These are phyloP conservation scores for Tenthredo amoena DNA, from an alignment of 2,888 invertebrate species.

Conservation along the genomic window DNA sequence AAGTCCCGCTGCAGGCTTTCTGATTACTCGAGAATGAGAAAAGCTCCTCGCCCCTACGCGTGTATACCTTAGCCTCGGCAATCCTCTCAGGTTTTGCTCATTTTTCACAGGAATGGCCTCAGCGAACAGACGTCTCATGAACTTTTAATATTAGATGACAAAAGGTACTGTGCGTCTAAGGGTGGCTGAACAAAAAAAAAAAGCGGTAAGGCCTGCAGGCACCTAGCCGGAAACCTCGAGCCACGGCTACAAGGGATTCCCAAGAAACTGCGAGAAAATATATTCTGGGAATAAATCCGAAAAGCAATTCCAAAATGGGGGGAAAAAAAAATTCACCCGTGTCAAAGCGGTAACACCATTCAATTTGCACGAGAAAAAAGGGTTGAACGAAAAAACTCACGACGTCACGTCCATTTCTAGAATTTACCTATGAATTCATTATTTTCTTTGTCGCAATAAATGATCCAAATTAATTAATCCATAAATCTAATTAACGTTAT, in stretches of 20 bases:
- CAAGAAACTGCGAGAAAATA: background rate
- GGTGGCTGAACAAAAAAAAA: too few relatives aligned
- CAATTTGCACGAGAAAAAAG: background rate
- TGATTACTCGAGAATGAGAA: background rate
- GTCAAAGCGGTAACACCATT: background rate
- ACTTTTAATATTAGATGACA: conserved; percentile 24
- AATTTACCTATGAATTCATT: too few relatives aligned
- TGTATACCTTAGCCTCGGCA: background rate
- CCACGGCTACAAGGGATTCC: background rate
- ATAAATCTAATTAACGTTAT: too few relatives aligned
- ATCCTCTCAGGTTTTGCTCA: background rate
- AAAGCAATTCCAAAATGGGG: background rate
- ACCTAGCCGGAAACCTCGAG: background rate
- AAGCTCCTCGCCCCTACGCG: background rate
- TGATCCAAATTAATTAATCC: too few relatives aligned
- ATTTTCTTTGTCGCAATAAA: too few relatives aligned
- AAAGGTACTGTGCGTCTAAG: background rate
- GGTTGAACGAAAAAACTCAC: background rate
- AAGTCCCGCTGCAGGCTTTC: background rate
- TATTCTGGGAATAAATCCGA: background rate
- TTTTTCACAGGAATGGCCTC: background rate
- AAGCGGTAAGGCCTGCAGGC: background rate
- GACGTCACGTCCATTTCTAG: too few relatives aligned
- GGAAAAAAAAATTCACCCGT: background rate
- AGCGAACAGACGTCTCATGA: background rate